Conservation (phyloP, 92 coral and sea anemone species). For the Porites evermanni region DNA sequence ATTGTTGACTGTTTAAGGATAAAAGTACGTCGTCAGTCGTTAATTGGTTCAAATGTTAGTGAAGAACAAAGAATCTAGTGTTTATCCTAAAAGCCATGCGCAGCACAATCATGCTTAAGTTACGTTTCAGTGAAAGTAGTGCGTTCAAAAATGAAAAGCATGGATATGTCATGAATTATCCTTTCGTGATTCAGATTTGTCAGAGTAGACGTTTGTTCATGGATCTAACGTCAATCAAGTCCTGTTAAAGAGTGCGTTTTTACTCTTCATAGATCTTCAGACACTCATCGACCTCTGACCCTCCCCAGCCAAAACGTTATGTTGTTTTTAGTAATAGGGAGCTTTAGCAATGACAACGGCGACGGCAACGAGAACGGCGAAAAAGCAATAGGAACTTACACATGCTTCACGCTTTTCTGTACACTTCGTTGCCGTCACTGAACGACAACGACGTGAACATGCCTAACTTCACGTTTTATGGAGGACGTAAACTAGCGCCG, state of each 20-base stretch:
- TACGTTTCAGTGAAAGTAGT: background rate
- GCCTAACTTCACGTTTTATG: too few species aligned
- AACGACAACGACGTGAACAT: too few species aligned
- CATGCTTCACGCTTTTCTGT: too few species aligned
- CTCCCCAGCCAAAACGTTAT: too few species aligned
- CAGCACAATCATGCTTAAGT: background rate
- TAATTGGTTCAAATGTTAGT: background rate
- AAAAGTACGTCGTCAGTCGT: constrained; percentile 47
- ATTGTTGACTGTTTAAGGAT: constrained; percentile 55
- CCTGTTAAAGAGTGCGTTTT: background rate
- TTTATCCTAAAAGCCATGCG: background rate
- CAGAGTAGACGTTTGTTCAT: background rate
- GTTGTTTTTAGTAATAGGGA: too few species aligned
- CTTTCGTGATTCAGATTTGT: background rate
- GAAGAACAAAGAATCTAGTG: background rate
- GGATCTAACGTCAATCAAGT: background rate
- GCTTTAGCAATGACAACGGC: too few species aligned
- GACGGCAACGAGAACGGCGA: too few species aligned
- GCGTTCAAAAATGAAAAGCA: background rate
- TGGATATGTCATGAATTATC: background rate
- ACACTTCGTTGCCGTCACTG: too few species aligned
- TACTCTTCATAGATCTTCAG: background rate
- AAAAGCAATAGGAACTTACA: too few species aligned
- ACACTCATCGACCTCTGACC: background rate
- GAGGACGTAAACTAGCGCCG: too few species aligned